Conservation (phyloP, 1,140 invertebrate species). For the Bilobella aurantiaca region DNA sequence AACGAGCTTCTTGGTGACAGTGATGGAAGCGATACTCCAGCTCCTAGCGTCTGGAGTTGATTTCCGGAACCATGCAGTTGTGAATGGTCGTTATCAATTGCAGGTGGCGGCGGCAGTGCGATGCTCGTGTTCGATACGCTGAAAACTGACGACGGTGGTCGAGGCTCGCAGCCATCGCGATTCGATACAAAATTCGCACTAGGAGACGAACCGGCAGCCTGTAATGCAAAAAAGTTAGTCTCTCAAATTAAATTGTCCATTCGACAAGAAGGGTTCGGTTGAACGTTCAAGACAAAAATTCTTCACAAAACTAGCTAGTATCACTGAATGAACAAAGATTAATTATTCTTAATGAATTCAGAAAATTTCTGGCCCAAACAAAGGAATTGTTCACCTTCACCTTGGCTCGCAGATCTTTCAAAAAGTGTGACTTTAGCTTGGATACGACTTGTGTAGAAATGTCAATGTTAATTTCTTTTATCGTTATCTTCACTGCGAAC, state of each 20-base stretch:
- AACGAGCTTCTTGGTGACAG: conserved; percentile 71
- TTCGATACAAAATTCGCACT: neutral
- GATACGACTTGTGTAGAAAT: neutral
- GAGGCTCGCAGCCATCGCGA: conserved; percentile 15
- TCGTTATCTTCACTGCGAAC: too few species aligned
- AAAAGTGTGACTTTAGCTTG: too few species aligned
- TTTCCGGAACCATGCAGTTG: neutral
- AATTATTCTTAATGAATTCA: too few species aligned
- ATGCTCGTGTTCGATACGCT: neutral
- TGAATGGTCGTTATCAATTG: neutral
- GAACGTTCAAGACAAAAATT: too few species aligned
- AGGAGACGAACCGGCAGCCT: neutral
- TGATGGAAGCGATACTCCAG: conserved; percentile 49
- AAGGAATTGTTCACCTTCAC: too few species aligned
- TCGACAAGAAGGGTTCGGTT: too few species aligned
- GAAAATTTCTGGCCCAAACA: too few species aligned
- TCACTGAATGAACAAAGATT: too few species aligned
- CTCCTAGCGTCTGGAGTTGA: conserved; percentile 17
- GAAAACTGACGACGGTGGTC: neutral
- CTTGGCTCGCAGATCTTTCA: too few species aligned
- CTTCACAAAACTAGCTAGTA: too few species aligned
- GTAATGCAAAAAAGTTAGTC: neutral
- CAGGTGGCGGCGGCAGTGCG: neutral
- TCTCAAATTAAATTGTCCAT: neutral
- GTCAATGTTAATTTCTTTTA: neutral